These are phyloP conservation scores for Bombus turneri DNA, from an alignment of 1,140 invertebrate species.

Conservation along the genomic window DNA sequence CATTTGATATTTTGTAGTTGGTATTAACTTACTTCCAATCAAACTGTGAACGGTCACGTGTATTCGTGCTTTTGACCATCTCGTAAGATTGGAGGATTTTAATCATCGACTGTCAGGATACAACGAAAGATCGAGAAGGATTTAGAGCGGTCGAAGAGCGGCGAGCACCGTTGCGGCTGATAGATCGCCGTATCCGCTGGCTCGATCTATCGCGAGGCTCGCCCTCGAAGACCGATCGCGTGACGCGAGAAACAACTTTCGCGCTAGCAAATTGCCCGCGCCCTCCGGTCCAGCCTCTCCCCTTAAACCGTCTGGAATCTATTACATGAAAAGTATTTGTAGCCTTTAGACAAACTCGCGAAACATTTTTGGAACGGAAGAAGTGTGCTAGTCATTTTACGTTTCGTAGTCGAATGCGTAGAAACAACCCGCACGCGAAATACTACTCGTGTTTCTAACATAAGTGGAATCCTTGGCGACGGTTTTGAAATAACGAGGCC, in stretches of 20 bases:
- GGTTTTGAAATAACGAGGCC: slow-evolving; percentile 12
- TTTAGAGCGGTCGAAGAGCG: too few relatives aligned
- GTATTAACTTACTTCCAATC: neutral
- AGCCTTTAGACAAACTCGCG: neutral
- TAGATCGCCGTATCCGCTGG: neutral
- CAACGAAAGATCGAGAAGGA: too few relatives aligned
- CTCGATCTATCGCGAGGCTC: slow-evolving; percentile 30
- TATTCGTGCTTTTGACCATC: neutral
- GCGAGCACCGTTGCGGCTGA: neutral
- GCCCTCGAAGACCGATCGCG: slow-evolving; percentile 49
- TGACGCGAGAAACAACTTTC: slow-evolving; percentile 32
- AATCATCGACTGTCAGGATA: neutral
- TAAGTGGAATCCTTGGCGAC: neutral
- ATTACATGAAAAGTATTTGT: neutral
- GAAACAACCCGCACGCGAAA: neutral
- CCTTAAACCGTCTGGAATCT: neutral
- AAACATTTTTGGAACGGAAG: neutral
- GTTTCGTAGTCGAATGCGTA: neutral
- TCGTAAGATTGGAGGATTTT: neutral
- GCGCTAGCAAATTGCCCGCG: slow-evolving; percentile 35
- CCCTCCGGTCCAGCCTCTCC: too few relatives aligned
- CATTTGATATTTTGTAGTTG: neutral
- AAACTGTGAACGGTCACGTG: neutral
- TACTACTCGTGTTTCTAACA: neutral
- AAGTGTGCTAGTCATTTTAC: neutral